Conservation (phyloP, 2,797 vertebrate species). For the Labeo calbasu region DNA sequence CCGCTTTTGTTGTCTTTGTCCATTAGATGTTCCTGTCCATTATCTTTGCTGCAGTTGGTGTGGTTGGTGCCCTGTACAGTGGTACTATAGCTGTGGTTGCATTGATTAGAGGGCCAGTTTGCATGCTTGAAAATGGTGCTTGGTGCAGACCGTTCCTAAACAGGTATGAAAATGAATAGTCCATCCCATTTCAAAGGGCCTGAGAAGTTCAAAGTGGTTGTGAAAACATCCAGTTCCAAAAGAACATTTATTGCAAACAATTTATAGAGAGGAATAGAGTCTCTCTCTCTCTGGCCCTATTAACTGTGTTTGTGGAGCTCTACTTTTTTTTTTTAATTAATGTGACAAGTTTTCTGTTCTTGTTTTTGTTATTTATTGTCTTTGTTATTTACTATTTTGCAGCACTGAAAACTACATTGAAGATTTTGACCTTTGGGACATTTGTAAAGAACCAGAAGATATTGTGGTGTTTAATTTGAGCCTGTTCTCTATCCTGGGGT, state of each 20-base stretch:
- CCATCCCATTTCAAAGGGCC: not conserved
- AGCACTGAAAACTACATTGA: conserved; percentile 71
- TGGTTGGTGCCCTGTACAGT: conserved; percentile 71
- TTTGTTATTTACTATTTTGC: conserved; percentile 29
- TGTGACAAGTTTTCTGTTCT: not conserved
- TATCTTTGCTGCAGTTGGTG: conserved; percentile 72
- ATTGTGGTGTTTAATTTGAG: conserved; percentile 75
- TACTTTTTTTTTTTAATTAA: not conserved
- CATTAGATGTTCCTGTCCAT: conserved; percentile 83
- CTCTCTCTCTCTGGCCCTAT: not conserved
- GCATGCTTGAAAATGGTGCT: accelerated
- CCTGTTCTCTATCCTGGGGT: conserved; percentile 71
- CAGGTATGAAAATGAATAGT: conserved; percentile 54
- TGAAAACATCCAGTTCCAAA: not conserved
- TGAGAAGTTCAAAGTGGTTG: not conserved
- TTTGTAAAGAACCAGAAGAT: conserved; percentile 46
- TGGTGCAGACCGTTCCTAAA: conserved; percentile 64
- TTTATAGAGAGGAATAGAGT: not conserved
- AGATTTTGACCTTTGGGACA: conserved; percentile 48
- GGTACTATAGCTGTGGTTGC: conserved; percentile 65
- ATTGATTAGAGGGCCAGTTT: conserved; percentile 72
- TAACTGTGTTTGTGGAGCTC: not conserved
- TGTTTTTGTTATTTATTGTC: not conserved
- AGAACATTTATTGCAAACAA: not conserved
- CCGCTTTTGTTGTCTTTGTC: not conserved